phyloP scores from a whole-genome alignment of 2,797 vertebrate genomes.

The Cynodonichthys magdalenae region DNA sequence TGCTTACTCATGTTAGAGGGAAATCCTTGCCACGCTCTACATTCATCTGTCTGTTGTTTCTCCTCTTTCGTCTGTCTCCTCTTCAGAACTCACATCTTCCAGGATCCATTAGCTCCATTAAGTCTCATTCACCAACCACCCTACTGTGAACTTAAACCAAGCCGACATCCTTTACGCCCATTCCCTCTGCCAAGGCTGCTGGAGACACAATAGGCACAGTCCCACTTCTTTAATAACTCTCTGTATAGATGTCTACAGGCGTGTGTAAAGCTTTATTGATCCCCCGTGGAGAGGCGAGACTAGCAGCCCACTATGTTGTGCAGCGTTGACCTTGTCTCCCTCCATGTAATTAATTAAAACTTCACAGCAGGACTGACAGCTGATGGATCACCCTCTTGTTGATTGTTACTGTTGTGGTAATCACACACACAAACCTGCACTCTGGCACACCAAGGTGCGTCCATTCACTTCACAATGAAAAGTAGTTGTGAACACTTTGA shows the following conservation, averaged over 20 bases:
- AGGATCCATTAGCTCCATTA: slow-evolving; percentile 74
- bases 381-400: slow-evolving; percentile 82
- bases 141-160: slow-evolving; percentile 70
- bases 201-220: slow-evolving; percentile 64
- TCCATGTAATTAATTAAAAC: slow-evolving; percentile 85
- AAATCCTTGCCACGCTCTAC: slow-evolving; percentile 22
- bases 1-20: background rate
- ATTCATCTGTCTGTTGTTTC: slow-evolving; percentile 48
- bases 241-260: slow-evolving; percentile 65
- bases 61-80: slow-evolving; percentile 40
- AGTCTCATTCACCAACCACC: slow-evolving; percentile 62
- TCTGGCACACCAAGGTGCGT: slow-evolving; percentile 39
- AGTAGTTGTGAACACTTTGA: slow-evolving; percentile 9
- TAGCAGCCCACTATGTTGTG: slow-evolving; percentile 58
- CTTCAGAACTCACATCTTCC: slow-evolving; percentile 50
- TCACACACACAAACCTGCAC: slow-evolving; percentile 32
- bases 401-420: slow-evolving; percentile 74
- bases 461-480: slow-evolving; percentile 35
- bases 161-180: slow-evolving; percentile 59
- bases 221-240: slow-evolving; percentile 76
- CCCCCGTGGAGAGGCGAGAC: slow-evolving; percentile 60
- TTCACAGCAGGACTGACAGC: slow-evolving; percentile 75
- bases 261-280: slow-evolving; percentile 76
- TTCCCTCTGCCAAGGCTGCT: slow-evolving; percentile 64
- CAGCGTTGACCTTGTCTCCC: slow-evolving; percentile 79